Evolutionary conservation across 2,797 vertebrate genomes (phyloP), one percentile per base, ranked within the genome.

Genomic region (Ctenochaetus hawaiiensis): DNA sequence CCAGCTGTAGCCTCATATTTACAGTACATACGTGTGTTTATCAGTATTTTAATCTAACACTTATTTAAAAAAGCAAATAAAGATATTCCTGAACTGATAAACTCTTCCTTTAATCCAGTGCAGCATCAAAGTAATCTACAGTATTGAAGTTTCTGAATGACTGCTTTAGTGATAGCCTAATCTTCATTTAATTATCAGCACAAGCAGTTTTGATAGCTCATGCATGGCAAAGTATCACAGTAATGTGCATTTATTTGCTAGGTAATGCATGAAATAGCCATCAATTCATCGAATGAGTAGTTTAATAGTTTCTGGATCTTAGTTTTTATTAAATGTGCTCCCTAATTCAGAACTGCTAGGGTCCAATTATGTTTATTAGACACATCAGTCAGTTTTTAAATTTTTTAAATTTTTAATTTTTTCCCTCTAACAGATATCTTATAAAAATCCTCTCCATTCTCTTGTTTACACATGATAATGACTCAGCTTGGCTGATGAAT

Each of bases 401-500:
- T 34, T 0, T 52, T 83, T 63, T 13, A 48, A 0, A 7, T 26
- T 53, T 63, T 62, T 48, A 39, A 0, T 17, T 10, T 45, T 18
- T 18, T 60, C 0, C 37, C 61, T 12, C 57, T 68, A 73, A 67
- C 75, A 81, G 72, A 59, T 80, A 66, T 45, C n/a, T 26, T 57
- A 83, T 72, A 34, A 69, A 65, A 79, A 77, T 61, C n/a, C 66
- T 76, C 82, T 75, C 56, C 43, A 80, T 68, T 87, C 65, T 75
- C 52, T 82, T 88, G 67, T 90, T 89, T 88, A 80, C 77, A 59
- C 62, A 68, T 59, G 74, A 75, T 85, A 83, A 89, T 87, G 57
- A 80, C 76, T 77, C 23, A 1, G 77, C 68, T 68, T 62, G 65
- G 67, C 81, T 90, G 83, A 89, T 90, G 84, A 90, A 92, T 90